phyloP scores from a whole-genome alignment of 2,797 vertebrate genomes.

The Brotogeris chrysoptera region DNA sequence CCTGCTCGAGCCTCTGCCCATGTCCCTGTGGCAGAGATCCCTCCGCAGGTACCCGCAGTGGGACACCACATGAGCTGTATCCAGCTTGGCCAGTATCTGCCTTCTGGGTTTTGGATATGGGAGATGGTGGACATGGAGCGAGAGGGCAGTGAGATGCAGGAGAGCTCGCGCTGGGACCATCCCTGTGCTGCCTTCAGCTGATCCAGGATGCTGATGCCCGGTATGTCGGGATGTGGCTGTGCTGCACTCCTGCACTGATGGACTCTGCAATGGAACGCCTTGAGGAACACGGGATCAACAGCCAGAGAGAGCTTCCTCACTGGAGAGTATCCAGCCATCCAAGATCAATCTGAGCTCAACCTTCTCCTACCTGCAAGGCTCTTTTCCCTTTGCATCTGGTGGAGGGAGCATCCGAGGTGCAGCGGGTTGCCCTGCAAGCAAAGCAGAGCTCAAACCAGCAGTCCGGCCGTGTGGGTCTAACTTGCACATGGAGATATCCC shows the following conservation, averaged over 20 bases:
- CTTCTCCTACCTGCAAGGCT: background rate
- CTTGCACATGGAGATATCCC: background rate
- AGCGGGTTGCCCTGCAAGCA: rapidly evolving
- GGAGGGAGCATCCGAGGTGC: rapidly evolving
- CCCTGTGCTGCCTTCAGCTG: rapidly evolving
- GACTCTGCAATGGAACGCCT: rapidly evolving
- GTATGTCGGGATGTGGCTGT: rapidly evolving
- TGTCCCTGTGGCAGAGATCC: rapidly evolving
- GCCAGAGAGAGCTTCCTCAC: background rate
- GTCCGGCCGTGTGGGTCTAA: rapidly evolving
- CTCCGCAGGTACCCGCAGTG: rapidly evolving
- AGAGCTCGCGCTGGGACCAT: background rate
- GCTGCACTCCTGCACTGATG: rapidly evolving
- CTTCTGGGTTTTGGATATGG: rapidly evolving
- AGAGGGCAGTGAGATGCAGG: background rate
- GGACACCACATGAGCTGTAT: background rate
- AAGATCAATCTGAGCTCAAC: background rate
- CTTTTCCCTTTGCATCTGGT: background rate
- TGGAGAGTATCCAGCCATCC: background rate
- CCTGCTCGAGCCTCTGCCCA: rapidly evolving
- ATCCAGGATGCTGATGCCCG: rapidly evolving
- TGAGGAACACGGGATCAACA: rapidly evolving
- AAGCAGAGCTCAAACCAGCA: background rate
- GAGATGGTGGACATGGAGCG: background rate
- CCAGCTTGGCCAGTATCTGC: background rate